Percentiles rank a stretch among this genome's conserved stretches.
These are phyloP conservation scores for Dendrophyllia cribrosa DNA, from an alignment of 64 coral and sea anemone species.

Conservation along the genomic window DNA sequence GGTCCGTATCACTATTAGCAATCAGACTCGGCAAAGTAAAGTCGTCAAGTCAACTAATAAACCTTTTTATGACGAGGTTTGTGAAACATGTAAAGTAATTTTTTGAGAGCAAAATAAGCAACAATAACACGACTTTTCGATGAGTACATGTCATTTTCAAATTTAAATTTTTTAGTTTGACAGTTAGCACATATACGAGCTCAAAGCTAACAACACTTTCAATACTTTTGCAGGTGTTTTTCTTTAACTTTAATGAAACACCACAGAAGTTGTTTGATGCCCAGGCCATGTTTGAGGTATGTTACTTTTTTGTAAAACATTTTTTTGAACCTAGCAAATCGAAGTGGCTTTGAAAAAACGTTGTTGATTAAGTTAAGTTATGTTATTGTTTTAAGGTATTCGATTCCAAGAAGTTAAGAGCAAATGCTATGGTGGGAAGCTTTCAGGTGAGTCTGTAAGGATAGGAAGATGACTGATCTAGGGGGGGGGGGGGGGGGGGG, in stretches of 20 bases:
- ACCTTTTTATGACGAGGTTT: conserved; percentile 96
- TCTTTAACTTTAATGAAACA: conserved; percentile 41
- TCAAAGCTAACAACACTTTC: too few relatives aligned
- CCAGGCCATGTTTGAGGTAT: conserved; percentile 28
- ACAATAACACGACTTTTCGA: too few relatives aligned
- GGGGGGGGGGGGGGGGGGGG: too few relatives aligned
- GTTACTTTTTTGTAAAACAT: too few relatives aligned
- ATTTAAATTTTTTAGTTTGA: too few relatives aligned
- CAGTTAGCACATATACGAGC: too few relatives aligned
- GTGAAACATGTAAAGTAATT: background rate
- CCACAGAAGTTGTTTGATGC: conserved; percentile 43
- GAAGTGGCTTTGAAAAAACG: too few relatives aligned
- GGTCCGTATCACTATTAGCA: conserved; percentile 77
- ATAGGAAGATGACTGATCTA: too few relatives aligned
- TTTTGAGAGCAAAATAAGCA: too few relatives aligned
- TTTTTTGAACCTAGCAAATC: too few relatives aligned
- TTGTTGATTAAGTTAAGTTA: background rate
- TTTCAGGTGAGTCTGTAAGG: conserved; percentile 64
- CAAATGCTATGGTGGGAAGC: conserved; percentile 83
- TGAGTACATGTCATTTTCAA: too few relatives aligned
- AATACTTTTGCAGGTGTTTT: conserved; percentile 28
- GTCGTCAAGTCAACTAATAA: conserved; percentile 90
- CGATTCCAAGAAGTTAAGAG: conserved; percentile 78
- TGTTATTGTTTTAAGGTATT: conserved; percentile 60
- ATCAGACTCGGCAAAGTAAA: conserved; percentile 85